Conservation (phyloP, 2,888 invertebrate genomes). For the Ligdia adustata region DNA sequence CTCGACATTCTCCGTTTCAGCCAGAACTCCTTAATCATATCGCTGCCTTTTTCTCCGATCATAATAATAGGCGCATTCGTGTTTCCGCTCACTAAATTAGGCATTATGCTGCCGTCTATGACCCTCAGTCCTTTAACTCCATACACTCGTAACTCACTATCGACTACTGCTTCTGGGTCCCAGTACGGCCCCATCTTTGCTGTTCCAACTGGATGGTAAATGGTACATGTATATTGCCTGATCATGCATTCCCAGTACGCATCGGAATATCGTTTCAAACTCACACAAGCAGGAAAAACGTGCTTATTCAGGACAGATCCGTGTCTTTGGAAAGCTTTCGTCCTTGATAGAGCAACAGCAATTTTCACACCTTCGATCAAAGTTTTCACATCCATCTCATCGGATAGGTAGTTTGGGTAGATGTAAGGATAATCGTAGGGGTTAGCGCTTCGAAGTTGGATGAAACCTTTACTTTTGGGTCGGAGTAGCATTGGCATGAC, state of each 20-base stretch:
- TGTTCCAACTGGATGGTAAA: conserved; percentile 94
- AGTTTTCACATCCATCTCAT: conserved; percentile 90
- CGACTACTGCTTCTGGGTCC: conserved; percentile 93
- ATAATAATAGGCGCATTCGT: conserved; percentile 95
- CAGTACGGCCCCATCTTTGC: conserved; percentile 95
- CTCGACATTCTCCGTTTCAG: conserved; percentile 82
- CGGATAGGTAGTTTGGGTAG: conserved; percentile 95
- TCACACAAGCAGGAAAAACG: conserved; percentile 91
- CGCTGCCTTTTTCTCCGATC: conserved; percentile 95
- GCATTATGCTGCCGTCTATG: conserved; percentile 94
- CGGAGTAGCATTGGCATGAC: conserved; percentile 93
- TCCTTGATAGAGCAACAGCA: conserved; percentile 90
- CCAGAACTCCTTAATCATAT: conserved; percentile 94
- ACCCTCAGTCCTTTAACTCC: conserved; percentile 91
- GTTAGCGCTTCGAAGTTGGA: conserved; percentile 91
- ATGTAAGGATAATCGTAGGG: conserved; percentile 95
- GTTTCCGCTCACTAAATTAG: conserved; percentile 92
- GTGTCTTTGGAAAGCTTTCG: conserved; percentile 89
- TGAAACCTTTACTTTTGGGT: conserved; percentile 92
- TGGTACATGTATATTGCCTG: conserved; percentile 90
- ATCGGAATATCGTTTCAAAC: conserved; percentile 88
- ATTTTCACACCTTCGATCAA: conserved; percentile 94
- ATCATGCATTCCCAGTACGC: conserved; percentile 95
- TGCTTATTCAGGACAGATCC: conserved; percentile 88
- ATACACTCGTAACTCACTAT: conserved; percentile 90